A percentile compares a stretch with the other conserved stretches of the same genome.
These are phyloP conservation scores for Brachymystax lenok DNA, from an alignment of 2,797 vertebrate genomes.

Conservation along the genomic window DNA sequence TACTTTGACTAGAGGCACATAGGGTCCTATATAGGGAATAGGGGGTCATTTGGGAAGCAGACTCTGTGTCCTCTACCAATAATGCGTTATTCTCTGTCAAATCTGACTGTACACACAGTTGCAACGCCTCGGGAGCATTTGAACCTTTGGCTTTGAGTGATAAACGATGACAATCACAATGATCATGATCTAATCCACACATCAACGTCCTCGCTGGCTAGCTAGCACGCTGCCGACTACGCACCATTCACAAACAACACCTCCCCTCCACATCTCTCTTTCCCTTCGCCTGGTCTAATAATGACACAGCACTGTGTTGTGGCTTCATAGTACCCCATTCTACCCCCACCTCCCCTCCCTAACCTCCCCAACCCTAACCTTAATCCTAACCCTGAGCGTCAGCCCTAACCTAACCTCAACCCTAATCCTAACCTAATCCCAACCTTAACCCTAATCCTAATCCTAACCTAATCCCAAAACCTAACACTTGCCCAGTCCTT, in stretches of 20 bases:
- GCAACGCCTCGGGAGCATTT: slow-evolving; percentile 76
- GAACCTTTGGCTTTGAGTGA: slow-evolving; percentile 91
- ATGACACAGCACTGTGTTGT: too few species aligned
- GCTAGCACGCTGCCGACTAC: slow-evolving; percentile 32
- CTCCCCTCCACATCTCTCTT: background rate
- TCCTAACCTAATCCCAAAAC: too few species aligned
- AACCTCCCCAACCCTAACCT: background rate
- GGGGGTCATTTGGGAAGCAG: background rate
- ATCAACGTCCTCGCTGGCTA: slow-evolving; percentile 75
- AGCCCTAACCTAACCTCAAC: too few species aligned
- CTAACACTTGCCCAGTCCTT: too few species aligned
- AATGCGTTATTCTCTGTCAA: slow-evolving; percentile 74
- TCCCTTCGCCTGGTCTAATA: too few species aligned
- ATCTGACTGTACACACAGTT: slow-evolving; percentile 73
- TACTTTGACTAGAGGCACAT: background rate
- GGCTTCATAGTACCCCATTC: too few species aligned
- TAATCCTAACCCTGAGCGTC: background rate
- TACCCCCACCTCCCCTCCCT: background rate
- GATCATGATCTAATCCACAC: slow-evolving; percentile 72
- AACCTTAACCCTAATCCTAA: too few species aligned
- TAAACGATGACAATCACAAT: slow-evolving; percentile 79
- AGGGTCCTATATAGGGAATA: background rate
- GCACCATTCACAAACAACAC: slow-evolving; percentile 27
- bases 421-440: too few species aligned
- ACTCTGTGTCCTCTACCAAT: background rate